Evolutionary conservation across 2,888 invertebrate species (phyloP).

Genomic region (Drosophila flavopinicola): DNA sequence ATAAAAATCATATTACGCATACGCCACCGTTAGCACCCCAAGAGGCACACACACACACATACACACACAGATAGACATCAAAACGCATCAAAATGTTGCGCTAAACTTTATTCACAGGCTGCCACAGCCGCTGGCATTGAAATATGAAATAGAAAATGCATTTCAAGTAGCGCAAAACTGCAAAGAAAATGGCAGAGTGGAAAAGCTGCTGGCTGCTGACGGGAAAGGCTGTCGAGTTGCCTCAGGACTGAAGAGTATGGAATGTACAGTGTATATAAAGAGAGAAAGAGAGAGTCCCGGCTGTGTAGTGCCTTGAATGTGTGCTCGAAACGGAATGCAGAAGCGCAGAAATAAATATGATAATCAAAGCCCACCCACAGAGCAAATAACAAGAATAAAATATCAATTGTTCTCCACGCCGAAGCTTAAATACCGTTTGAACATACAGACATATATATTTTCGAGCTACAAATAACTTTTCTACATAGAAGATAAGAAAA

Average conservation of each 20-base stretch:
- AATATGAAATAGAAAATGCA: constrained; percentile 67
- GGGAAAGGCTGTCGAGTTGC: background rate
- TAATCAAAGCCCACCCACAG: constrained; percentile 64
- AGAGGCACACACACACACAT: constrained; percentile 4
- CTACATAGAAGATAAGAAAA: too few species aligned
- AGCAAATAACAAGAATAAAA: constrained; percentile 21
- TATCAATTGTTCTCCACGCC: background rate
- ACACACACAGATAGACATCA: constrained; percentile 46
- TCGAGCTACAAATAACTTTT: too few species aligned
- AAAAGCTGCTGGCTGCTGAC: constrained; percentile 8
- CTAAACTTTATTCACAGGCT: constrained; percentile 70
- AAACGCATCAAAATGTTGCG: constrained; percentile 75
- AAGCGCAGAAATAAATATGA: constrained; percentile 68
- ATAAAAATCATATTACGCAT: constrained; percentile 76
- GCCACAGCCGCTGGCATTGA: constrained; percentile 63
- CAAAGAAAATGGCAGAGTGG: constrained; percentile 49
- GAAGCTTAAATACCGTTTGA: constrained; percentile 24
- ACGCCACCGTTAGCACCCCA: constrained; percentile 32
- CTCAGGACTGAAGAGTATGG: too few species aligned
- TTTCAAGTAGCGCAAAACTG: constrained; percentile 55
- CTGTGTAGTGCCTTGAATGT: constrained; percentile 35
- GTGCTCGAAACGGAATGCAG: constrained; percentile 48
- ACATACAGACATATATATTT: background rate
- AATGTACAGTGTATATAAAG: too few species aligned
- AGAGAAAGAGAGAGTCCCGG: background rate